Base-by-base conservation (phyloP, 2,888 invertebrate species). In the Pherbina coryleti region DNA sequence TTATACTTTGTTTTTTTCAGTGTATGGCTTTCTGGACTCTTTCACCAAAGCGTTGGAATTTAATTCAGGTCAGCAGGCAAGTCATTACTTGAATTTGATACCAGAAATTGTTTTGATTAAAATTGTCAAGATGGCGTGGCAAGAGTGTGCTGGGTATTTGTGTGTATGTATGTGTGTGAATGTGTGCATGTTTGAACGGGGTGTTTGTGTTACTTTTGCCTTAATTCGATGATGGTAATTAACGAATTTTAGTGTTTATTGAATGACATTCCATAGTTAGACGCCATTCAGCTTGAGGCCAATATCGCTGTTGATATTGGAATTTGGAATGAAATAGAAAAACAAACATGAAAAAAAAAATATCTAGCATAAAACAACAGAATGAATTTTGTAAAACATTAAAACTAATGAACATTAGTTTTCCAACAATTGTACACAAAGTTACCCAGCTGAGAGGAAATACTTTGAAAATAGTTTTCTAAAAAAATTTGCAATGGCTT, bases 181-280 rank as follows among this genome's bases (percentile, higher is more conserved):
- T 22, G 17, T 9, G 57, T 11, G 11, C 2, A n/a, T 31, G 64
- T 28, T 11, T 17, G 64, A 64, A n/a, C 3, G 34, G 9, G 34
- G 31, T 31, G 64, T 11, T 11, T 11, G 44, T 4, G 44, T 44
- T 7, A 7, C 44, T 44, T 44, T 44, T 31, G 28, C 31, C 34
- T 11, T n/a, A 37, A 31, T 66, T 55, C 67, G 67, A 76, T 76
- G 62, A 44, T 57, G 76, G 70, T 70, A 76, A 76, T 76, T 76
- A 76, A 70, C 44, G 70, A 76, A 70, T 76, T 76, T 76, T 70
- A 72, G 77, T 55, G 66, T 66, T 77, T 72, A 71, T 76, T 76
- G 76, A 76, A 76, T 62, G 76, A 37, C 76, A 66, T 71, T 77
- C 55, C 66, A 67, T 77, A 76, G 71, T 62, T 76, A 75, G 25